These are phyloP conservation scores for Standfussiana lucernea DNA, from an alignment of 2,888 invertebrate species.

Conservation along the genomic window DNA sequence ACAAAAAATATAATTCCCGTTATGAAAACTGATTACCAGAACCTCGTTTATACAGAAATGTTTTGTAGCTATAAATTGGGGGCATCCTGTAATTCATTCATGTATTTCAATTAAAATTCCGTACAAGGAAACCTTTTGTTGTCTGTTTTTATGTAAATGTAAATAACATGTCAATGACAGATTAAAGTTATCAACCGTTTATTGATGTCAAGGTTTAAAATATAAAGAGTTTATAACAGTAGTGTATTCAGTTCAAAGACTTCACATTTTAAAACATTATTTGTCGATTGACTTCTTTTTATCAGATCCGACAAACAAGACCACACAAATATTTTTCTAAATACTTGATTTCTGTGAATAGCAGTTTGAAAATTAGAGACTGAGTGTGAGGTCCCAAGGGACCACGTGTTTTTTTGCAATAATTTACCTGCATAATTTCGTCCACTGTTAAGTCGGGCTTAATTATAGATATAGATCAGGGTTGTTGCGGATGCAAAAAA, in stretches of 20 bases:
- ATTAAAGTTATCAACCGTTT: constrained; percentile 41
- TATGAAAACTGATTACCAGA: too few species aligned
- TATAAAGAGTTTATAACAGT: constrained; percentile 11
- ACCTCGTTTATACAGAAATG: too few species aligned
- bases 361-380: not conserved
- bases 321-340: not conserved
- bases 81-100: too few species aligned
- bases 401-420: not conserved
- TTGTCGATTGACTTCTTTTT: not conserved
- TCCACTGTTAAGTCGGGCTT: too few species aligned
- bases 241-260: constrained; percentile 5
- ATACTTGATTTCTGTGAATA: not conserved
- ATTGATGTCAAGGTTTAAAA: constrained; percentile 44
- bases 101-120: constrained; percentile 13
- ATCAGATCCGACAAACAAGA: not conserved
- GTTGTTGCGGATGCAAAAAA: too few species aligned
- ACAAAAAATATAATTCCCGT: too few species aligned
- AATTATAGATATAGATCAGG: too few species aligned
- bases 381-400: not conserved
- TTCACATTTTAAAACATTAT: not conserved
- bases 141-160: constrained; percentile 29
- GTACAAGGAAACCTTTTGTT: constrained; percentile 40
- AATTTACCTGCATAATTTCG: too few species aligned
- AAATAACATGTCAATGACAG: constrained; percentile 45
- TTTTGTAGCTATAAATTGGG: too few species aligned